Evolutionary conservation across 2,888 invertebrate species (phyloP).

Genomic region (Lasioglossum leucozonium): DNA sequence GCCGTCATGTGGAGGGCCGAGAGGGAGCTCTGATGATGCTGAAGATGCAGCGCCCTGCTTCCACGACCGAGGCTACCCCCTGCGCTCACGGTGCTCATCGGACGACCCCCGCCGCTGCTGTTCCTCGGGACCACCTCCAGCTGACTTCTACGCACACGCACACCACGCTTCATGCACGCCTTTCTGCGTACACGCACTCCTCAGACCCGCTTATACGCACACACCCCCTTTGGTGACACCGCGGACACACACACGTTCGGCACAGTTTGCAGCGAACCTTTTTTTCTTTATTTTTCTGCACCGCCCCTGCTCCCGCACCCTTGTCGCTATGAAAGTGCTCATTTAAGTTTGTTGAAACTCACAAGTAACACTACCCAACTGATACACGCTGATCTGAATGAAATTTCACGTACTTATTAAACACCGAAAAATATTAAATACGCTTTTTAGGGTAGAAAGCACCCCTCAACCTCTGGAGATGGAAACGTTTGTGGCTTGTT

Average conservation of each 20-base stretch:
- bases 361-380: too few relatives aligned
- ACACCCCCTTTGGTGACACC: constrained; percentile 76
- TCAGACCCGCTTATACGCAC: constrained; percentile 59
- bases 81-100: constrained; percentile 82
- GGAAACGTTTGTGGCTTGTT: too few relatives aligned
- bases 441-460: too few relatives aligned
- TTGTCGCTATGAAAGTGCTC: not conserved
- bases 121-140: constrained; percentile 83
- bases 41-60: constrained; percentile 78
- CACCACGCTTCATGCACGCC: constrained; percentile 82
- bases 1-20: constrained; percentile 80
- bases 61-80: constrained; percentile 83
- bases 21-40: constrained; percentile 82
- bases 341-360: not conserved
- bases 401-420: too few relatives aligned
- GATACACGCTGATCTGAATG: too few relatives aligned
- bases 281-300: constrained; percentile 13
- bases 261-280: constrained; percentile 76
- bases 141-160: constrained; percentile 83
- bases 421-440: too few relatives aligned
- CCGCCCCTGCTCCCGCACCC: not conserved
- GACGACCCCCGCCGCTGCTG: constrained; percentile 78
- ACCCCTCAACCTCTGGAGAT: too few relatives aligned
- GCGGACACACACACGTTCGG: constrained; percentile 81
- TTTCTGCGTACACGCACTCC: constrained; percentile 72